Conservation (phyloP, 2,113 vertebrate species). For the Melanostigma gelatinosum region DNA sequence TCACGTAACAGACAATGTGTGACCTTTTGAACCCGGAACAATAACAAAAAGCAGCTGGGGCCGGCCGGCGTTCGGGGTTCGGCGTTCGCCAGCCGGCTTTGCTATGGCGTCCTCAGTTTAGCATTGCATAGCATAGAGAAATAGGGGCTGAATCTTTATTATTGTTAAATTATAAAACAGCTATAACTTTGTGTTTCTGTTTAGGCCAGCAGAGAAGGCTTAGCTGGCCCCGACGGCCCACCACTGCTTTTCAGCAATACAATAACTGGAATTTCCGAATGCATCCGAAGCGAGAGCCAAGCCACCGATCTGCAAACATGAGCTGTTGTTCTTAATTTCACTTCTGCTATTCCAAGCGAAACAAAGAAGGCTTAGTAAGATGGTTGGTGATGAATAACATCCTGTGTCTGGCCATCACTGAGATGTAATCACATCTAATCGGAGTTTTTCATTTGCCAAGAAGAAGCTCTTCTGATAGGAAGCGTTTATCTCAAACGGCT, state of each 20-base stretch:
- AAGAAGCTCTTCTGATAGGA: slow-evolving; percentile 10
- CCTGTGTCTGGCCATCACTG: slow-evolving; percentile 11
- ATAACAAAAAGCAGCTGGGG: too few species aligned
- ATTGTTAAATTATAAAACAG: too few species aligned
- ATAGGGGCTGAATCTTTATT: too few species aligned
- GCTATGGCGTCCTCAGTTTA: too few species aligned
- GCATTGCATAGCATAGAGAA: too few species aligned
- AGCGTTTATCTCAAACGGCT: slow-evolving; percentile 24
- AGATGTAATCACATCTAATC: slow-evolving; percentile 6
- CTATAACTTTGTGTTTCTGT: too few species aligned
- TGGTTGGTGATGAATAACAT: neutral
- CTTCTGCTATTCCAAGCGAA: neutral
- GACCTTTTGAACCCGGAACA: too few species aligned
- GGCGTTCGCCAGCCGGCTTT: too few species aligned
- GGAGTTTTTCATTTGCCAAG: slow-evolving; percentile 20
- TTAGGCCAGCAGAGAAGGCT: too few species aligned
- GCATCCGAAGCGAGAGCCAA: neutral
- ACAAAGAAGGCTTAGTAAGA: neutral
- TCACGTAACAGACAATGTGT: too few species aligned
- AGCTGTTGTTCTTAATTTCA: slow-evolving; percentile 12
- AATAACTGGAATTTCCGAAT: neutral
- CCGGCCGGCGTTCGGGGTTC: too few species aligned
- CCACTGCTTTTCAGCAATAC: neutral
- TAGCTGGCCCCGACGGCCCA: too few species aligned
- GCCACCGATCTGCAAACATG: slow-evolving; percentile 8